Percentiles rank a stretch among this genome's conserved stretches.
Evolutionary conservation across 2,888 invertebrate genomes (phyloP).

Genomic region (Dynastes hyllus): DNA sequence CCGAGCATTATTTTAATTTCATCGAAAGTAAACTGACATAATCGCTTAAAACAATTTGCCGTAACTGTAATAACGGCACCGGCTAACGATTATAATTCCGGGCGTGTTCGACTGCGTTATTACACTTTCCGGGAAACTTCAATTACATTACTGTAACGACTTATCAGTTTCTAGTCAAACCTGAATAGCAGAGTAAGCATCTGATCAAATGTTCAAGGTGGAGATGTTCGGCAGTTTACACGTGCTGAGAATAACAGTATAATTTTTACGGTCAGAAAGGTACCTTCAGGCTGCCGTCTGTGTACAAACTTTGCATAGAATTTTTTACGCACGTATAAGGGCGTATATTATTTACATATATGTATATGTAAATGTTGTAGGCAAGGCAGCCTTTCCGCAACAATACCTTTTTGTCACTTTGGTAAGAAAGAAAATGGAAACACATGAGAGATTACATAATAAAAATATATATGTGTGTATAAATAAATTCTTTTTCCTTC

Average conservation of each 20-base stretch:
- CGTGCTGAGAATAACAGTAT: slow-evolving; percentile 36
- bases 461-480: no score
- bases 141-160: slow-evolving; percentile 52
- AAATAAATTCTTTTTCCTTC: no score
- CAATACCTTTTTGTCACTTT: no score
- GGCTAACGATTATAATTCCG: slow-evolving; percentile 47
- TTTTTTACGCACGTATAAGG: no score
- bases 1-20: slow-evolving; percentile 15
- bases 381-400: no score
- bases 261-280: slow-evolving; percentile 11
- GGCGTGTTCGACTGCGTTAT: slow-evolving; percentile 47
- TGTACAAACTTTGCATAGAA: not conserved
- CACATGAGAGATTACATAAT: no score
- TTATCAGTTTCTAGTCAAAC: slow-evolving; percentile 52
- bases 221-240: slow-evolving; percentile 45
- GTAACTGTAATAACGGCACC: slow-evolving; percentile 11
- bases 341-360: no score
- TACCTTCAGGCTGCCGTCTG: not conserved
- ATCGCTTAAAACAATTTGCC: slow-evolving; percentile 19
- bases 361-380: no score
- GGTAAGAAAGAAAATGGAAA: no score
- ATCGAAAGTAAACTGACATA: not conserved
- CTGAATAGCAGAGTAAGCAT: slow-evolving; percentile 49
- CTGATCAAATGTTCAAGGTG: slow-evolving; percentile 39
- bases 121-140: slow-evolving; percentile 49